phyloP scores from a whole-genome alignment of 2,888 invertebrate species.

The Ctena decussata region DNA sequence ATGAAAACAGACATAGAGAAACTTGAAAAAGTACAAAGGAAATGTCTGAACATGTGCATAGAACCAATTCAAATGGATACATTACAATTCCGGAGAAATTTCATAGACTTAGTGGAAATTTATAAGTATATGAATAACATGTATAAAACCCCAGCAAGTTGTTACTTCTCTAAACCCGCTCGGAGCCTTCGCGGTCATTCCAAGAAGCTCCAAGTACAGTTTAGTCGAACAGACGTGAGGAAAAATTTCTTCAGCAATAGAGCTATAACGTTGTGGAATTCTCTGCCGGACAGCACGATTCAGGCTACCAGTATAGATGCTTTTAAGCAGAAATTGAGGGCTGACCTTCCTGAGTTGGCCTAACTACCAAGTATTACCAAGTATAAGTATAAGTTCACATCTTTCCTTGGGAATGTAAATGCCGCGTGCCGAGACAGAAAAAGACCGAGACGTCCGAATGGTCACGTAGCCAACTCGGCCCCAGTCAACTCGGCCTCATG shows the following conservation, averaged over 20 bases:
- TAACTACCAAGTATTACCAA: too few relatives aligned
- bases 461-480: too few relatives aligned
- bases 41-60: background rate
- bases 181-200: background rate
- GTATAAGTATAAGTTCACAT: too few relatives aligned
- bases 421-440: too few relatives aligned
- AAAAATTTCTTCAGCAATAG: background rate
- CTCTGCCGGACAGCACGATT: too few relatives aligned
- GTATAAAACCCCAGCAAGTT: background rate
- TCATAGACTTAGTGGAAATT: background rate
- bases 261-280: too few relatives aligned
- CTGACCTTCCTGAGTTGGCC: too few relatives aligned
- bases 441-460: too few relatives aligned
- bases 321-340: too few relatives aligned
- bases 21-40: background rate
- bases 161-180: background rate
- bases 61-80: background rate
- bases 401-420: too few relatives aligned
- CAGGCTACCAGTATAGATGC: too few relatives aligned
- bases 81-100: background rate
- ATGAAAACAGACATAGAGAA: background rate
- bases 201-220: background rate
- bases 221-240: background rate
- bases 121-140: background rate
- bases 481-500: too few relatives aligned